Base-by-base conservation (phyloP, 2,888 invertebrate species). In the Caenorhabditis doughertyi region DNA sequence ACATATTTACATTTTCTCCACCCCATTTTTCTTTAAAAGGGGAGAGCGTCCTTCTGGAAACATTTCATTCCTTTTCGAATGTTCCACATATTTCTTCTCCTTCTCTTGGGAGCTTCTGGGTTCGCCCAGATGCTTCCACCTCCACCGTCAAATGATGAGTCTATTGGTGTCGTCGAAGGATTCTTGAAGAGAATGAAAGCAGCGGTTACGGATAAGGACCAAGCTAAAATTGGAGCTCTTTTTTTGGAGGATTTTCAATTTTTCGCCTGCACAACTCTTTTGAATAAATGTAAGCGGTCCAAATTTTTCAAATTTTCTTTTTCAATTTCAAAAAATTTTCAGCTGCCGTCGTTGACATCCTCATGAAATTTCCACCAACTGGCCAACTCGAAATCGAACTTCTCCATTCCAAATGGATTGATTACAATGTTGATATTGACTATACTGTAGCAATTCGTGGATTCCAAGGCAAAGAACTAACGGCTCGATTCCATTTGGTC, bases 371-470 rank as follows among this genome's bases (percentile, higher is more conserved):
- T 21, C 51, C 51, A 13, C 3, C 51, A 13, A 7, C 23, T 51
- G 1, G 9, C 13, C 44, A 47, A 18, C 7, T 29, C 11, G 39
- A 58, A 21, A 21, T 39, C 3, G 16, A 39, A 2, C 1, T 58
- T 21, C 35, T n/a, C 39, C 39, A 32, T 11, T 58, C 58, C 0
- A 18, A 39, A 21, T 58, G 32, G 9, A 21, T 18, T 2, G 23
- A 58, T 23, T 58, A 25, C 25, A 51, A 51, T 25, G 25, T 51
- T 9, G 51, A 51, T 51, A 51, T 25, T n/a, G 39, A 58, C 5
- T 58, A 58, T 39, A 58, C 32, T 23, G 58, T 58, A n/a, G 21
- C 23, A 7, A n/a, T 58, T 13, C 21, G 23, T 2, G 58, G 58
- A 8, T 39, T 58, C 9, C 39, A 39, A 27, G 11, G 9, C 5